These are phyloP conservation scores for Chalcis sispes DNA, from an alignment of 2,888 invertebrate species.

Conservation along the genomic window DNA sequence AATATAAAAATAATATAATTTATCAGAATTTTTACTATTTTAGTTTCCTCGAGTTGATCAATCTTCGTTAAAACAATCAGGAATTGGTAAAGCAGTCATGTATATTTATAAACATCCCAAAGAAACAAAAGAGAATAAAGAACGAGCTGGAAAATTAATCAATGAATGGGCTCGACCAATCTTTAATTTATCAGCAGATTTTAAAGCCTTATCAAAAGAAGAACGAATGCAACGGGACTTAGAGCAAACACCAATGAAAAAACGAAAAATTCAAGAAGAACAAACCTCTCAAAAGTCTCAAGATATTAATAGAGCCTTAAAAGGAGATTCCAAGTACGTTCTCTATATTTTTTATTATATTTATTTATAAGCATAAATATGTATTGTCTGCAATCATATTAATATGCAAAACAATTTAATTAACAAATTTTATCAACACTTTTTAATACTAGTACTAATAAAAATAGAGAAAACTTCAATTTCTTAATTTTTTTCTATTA, in stretches of 20 bases:
- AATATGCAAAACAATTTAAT: too few relatives aligned
- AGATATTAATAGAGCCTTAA: conserved; percentile 82
- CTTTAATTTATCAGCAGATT: conserved; percentile 95
- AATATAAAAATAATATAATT: conserved; percentile 10
- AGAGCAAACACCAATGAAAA: conserved; percentile 84
- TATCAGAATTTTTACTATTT: conserved; percentile 63
- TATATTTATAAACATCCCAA: conserved; percentile 99
- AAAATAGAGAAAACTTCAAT: too few relatives aligned
- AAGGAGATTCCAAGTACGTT: conserved; percentile 80
- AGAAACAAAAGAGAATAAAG: conserved; percentile 95
- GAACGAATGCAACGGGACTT: conserved; percentile 95
- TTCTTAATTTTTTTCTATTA: too few relatives aligned
- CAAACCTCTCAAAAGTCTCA: conserved; percentile 76
- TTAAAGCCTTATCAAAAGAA: conserved; percentile 93
- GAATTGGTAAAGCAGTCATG: conserved; percentile 99
- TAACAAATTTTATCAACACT: too few relatives aligned
- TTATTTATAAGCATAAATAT: too few relatives aligned
- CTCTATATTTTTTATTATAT: too few relatives aligned
- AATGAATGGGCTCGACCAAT: conserved; percentile 99
- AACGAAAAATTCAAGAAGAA: conserved; percentile 77
- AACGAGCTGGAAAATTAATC: conserved; percentile 93
- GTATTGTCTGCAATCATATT: too few relatives aligned
- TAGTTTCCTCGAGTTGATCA: conserved; percentile 94
- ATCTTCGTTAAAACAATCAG: conserved; percentile 93
- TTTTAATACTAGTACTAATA: too few relatives aligned